A percentile compares a stretch with the other conserved stretches of the same genome.
Evolutionary conservation across 35 echinoderm and acorn worm species (phyloP).

Genomic region (Nesometra sesokonis): DNA sequence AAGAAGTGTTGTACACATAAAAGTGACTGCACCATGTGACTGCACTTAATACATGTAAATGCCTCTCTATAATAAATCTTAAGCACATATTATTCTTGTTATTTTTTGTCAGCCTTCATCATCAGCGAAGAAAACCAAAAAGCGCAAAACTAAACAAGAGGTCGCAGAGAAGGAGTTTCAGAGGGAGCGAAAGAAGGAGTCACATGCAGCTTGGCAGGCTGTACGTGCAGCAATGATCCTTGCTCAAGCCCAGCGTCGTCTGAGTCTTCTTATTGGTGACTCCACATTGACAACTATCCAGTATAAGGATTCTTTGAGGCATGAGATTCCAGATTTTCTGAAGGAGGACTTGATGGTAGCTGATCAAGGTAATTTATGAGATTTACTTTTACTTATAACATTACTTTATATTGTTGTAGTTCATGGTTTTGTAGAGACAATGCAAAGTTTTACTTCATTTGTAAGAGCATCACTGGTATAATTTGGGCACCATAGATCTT

Average conservation of each 20-base stretch:
- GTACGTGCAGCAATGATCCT: conserved; percentile 41
- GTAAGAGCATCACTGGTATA: no score
- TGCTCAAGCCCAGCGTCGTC: conserved; percentile 42
- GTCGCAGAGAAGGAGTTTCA: conserved; percentile 11
- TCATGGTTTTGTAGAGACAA: no score
- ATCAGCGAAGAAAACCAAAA: conserved; percentile 14
- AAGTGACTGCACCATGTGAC: no score
- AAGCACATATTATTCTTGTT: background rate
- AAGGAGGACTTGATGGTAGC: conserved; percentile 58
- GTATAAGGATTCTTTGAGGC: conserved; percentile 41
- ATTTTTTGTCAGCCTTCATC: conserved; percentile 8
- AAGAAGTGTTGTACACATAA: no score
- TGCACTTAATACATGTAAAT: no score
- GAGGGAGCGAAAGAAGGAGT: conserved; percentile 45
- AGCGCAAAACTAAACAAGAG: background rate
- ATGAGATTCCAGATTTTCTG: conserved; percentile 48
- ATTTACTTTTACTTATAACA: no score
- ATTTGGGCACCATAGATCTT: no score
- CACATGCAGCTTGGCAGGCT: conserved; percentile 68
- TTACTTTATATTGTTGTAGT: no score
- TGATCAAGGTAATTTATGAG: conserved; percentile 34
- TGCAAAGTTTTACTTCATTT: no score
- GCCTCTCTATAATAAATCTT: no score
- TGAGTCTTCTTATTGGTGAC: conserved; percentile 74
- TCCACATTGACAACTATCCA: conserved; percentile 51